A percentile compares a stretch with the other conserved stretches of the same genome.
These are phyloP conservation scores for Agrotis puta DNA, from an alignment of 2,888 invertebrate species.

Conservation along the genomic window DNA sequence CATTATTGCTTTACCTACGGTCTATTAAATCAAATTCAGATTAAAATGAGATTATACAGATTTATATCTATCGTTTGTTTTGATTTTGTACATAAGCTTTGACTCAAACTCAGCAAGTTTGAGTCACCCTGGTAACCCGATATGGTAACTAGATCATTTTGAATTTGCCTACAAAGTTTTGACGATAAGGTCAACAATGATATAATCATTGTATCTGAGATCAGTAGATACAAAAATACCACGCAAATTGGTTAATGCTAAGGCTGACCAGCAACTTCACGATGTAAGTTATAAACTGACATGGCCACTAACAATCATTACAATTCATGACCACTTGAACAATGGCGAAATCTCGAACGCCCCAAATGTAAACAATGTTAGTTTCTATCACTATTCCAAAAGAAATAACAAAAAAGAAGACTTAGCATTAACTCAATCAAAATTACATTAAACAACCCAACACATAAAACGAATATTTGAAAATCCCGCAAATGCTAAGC, in stretches of 20 bases:
- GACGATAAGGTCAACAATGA: constrained; percentile 12
- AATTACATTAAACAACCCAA: background rate
- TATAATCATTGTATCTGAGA: background rate
- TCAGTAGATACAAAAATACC: background rate
- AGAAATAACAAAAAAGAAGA: background rate
- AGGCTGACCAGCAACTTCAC: too few species aligned
- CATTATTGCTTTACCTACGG: constrained; percentile 53
- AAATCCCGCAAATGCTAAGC: constrained; percentile 22
- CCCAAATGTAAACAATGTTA: too few species aligned
- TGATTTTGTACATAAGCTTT: constrained; percentile 41
- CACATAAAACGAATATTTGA: background rate
- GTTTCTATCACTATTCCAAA: background rate
- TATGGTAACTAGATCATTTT: constrained; percentile 25
- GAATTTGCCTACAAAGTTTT: background rate
- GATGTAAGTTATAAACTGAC: too few species aligned
- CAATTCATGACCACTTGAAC: too few species aligned
- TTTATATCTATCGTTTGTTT: constrained; percentile 50
- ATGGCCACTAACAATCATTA: too few species aligned
- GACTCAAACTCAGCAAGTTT: constrained; percentile 1
- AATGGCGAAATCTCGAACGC: too few species aligned
- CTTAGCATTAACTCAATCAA: background rate
- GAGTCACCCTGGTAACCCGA: constrained; percentile 7
- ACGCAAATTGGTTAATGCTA: background rate
- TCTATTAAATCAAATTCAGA: constrained; percentile 63
- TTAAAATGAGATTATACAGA: constrained; percentile 54